Evolutionary conservation across 2,797 vertebrate species (phyloP), one percentile per base, ranked within the genome.

Genomic region (Sebastes variabilis): DNA sequence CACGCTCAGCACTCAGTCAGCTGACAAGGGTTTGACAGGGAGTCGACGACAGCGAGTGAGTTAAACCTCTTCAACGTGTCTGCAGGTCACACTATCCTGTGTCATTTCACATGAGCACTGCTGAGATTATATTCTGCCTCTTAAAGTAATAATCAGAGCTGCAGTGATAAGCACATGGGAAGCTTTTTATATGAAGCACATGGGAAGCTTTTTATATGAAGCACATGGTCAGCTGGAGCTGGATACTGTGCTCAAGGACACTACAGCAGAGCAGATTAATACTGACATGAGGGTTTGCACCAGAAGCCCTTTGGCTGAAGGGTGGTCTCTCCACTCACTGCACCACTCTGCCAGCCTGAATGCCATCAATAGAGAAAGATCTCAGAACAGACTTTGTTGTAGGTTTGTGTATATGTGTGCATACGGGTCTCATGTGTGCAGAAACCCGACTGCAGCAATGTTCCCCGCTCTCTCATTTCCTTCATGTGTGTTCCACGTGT

Each of bases 401-500:
- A 73, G 77, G 49, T 83, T 88, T 91, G 82, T 85, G 85, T 90
- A 81, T 73, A 84, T 70, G 74, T 70, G 74, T 66, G 76, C 84
- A 87, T 89, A 72, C 87, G 87, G 81, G 62, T 88, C 77, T 75
- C 86, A 81, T 89, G 79, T 90, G 86, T 89, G 81, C 83, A 87
- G 80, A 87, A 70, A 83, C 85, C 85, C 70, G 46, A 92, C 91
- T 91, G 92, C 86, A 87, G 79, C 74, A 76, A 84, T 67, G 74
- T 84, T 91, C 87, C 78, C 78, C 58, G 74, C 86, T 79, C 87
- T 89, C 87, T 93, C 67, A 86, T 86, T 86, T 85, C 87, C 93
- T 90, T 94, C 96, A 96, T 96, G 94, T 96, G 96, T 94, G 94
- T 95, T 93, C 92, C 95, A 95, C 93, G 94, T 96, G 95, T 96